A percentile compares a stretch with the other conserved stretches of the same genome.
phyloP scores from a whole-genome alignment of 2,113 vertebrate genomes.

The Gavialis gangeticus region DNA sequence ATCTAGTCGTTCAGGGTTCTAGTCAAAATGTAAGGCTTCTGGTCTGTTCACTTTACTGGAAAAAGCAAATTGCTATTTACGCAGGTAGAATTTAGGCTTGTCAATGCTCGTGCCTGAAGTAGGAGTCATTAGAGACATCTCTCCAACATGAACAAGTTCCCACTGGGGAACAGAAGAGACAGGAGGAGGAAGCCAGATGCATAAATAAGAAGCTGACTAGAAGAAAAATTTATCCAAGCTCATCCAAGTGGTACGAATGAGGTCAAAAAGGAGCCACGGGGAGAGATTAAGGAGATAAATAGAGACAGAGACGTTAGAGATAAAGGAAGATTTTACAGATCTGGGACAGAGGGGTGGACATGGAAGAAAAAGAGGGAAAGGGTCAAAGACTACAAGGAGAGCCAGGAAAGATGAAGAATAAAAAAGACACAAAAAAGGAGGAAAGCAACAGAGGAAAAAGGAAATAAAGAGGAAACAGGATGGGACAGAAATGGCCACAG shows the following conservation, averaged over 20 bases:
- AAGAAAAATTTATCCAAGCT: not conserved
- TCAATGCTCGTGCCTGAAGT: not conserved
- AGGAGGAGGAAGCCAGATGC: conserved; percentile 35
- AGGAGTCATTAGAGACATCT: not conserved
- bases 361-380: too few species aligned
- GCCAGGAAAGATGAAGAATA: too few species aligned
- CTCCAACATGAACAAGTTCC: not conserved
- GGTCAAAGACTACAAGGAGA: too few species aligned
- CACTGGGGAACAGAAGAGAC: not conserved
- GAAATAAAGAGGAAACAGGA: not conserved
- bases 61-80: not conserved
- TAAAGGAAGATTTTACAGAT: too few species aligned
- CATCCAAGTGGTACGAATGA: not conserved
- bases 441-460: not conserved
- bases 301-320: not conserved
- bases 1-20: not conserved
- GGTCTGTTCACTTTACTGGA: not conserved
- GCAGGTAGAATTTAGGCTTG: conserved; percentile 32
- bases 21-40: not conserved
- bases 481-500: not conserved
- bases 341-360: too few species aligned
- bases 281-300: not conserved
- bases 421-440: not conserved
- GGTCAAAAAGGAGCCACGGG: not conserved
- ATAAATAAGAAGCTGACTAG: conserved; percentile 25